Evolutionary conservation across 2,113 vertebrate genomes (phyloP).

Genomic region (Rhynchopsitta pachyrhyncha): DNA sequence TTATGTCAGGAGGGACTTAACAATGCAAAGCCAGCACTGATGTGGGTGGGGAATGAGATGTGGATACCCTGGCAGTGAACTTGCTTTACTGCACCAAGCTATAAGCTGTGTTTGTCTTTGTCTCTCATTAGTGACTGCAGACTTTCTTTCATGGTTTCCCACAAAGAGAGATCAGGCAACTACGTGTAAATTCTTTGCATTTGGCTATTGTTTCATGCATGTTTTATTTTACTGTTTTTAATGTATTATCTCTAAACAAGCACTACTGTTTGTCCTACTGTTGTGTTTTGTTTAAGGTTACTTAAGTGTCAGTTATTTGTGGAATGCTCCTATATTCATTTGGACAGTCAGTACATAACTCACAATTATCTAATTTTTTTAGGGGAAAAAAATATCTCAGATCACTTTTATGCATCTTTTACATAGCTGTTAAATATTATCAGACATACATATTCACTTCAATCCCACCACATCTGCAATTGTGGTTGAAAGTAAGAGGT

Average conservation of each 20-base stretch:
- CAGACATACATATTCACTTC: not conserved
- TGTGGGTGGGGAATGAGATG: not conserved
- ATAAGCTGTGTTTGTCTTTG: not conserved
- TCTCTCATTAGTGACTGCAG: not conserved
- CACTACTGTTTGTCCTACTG: not conserved
- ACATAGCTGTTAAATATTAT: slow-evolving; percentile 8
- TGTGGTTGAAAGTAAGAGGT: slow-evolving; percentile 59
- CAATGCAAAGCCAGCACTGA: not conserved
- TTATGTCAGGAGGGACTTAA: not conserved
- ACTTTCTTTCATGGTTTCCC: not conserved
- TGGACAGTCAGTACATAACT: not conserved
- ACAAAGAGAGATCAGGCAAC: not conserved
- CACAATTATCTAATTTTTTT: not conserved
- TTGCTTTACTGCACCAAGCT: not conserved
- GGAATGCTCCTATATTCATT: slow-evolving; percentile 39
- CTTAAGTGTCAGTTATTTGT: slow-evolving; percentile 36
- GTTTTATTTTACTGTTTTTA: not conserved
- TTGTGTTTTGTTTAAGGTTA: not conserved
- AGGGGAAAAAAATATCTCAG: not conserved
- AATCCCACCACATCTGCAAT: slow-evolving; percentile 32
- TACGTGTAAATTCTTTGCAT: not conserved
- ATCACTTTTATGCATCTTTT: slow-evolving; percentile 11
- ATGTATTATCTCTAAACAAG: not conserved
- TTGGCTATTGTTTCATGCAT: not conserved
- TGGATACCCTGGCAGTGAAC: not conserved